Conservation (phyloP, 2,888 invertebrate genomes). For the Sinelater perroti region DNA sequence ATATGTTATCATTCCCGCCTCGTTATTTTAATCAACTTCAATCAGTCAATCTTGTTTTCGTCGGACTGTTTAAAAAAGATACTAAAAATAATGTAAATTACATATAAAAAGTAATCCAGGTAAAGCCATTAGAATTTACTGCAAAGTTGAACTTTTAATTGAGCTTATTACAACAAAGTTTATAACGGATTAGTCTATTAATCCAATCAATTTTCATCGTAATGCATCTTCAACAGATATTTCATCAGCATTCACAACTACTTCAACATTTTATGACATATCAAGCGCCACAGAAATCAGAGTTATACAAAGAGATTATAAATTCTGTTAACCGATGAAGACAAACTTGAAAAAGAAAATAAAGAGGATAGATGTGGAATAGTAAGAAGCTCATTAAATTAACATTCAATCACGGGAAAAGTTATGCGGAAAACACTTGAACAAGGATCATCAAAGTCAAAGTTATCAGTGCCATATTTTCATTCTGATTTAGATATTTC, state of each 20-base stretch:
- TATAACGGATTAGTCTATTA: not conserved
- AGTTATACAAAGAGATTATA: not conserved
- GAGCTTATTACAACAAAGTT: no score
- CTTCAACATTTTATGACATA: no score
- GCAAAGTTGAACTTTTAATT: no score
- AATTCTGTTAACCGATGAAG: not conserved
- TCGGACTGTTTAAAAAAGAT: no score
- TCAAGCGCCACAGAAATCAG: not conserved
- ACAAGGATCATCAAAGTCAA: not conserved
- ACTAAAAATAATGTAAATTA: no score
- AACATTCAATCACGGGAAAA: not conserved
- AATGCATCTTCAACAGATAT: not conserved
- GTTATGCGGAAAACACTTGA: not conserved
- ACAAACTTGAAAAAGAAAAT: not conserved
- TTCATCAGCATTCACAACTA: no score
- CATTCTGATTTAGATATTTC: not conserved
- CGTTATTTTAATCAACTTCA: no score
- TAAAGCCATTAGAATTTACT: no score
- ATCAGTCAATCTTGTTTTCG: no score
- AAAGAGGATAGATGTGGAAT: no score
- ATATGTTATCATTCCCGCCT: not conserved
- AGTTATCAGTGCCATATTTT: slow-evolving; percentile 5
- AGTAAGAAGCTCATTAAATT: not conserved
- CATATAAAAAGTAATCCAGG: no score
- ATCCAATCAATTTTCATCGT: not conserved